Evolutionary conservation across 2,113 vertebrate genomes (phyloP), one percentile per base, ranked within the genome.

Genomic region (Pachycephala philippinensis): DNA sequence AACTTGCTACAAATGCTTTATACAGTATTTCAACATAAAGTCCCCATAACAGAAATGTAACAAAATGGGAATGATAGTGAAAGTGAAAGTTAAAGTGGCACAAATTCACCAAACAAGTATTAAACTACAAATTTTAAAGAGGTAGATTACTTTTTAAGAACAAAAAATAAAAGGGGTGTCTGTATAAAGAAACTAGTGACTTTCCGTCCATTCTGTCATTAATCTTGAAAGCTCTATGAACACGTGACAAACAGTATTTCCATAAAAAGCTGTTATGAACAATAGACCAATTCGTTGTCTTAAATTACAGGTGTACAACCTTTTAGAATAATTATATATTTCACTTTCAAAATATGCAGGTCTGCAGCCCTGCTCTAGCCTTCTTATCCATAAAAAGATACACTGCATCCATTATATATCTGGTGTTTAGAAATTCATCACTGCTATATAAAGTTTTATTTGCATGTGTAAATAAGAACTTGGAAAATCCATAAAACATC

Each of bases 1-100:
- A 92, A 98, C 98, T 98, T 98, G 98, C 98, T 99, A 99, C 98
- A 98, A 99, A 99, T 98, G 98, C 98, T 99, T 99, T 99, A 97
- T 98, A 99, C 98, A 98, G 87, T 97, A 97, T 98, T 97, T 95
- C 97, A 98, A 98, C 97, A 97, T 93, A 96, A 98, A 97, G 97
- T 98, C 98, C 97, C 97, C 97, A 90, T 97, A 97, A 98, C 96
- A 98, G 96, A 97, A 97, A 97, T 93, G 97, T 98, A 98, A 98
- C 97, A 97, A 97, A 98, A 98, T 97, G 98, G 98, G 98, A 99
- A 98, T 98, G 98, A 98, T 97, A 98, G 97, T 97, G 97, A 98
- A 97, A 98, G 97, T 96, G 93, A 96, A 95, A 95, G 91, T 96
- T 97, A 97, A 98, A 98, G 98, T 98, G 98, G 98, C 98, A 98